Evolutionary conservation across 2,888 invertebrate species (phyloP).

Genomic region (Heliconius cydno): DNA sequence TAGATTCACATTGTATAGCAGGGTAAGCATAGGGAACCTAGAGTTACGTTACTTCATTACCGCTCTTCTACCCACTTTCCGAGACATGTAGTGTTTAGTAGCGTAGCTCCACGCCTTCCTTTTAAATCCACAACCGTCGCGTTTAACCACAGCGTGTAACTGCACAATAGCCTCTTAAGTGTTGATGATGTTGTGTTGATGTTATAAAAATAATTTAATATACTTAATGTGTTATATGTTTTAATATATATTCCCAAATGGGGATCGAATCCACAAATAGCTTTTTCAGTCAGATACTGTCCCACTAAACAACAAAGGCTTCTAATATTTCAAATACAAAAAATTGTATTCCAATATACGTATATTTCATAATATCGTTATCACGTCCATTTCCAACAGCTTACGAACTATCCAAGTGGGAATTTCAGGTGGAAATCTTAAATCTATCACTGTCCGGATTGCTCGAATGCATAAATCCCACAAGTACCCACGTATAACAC

Average conservation of each 20-base stretch:
- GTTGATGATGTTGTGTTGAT: too few relatives aligned
- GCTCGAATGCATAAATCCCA: constrained; percentile 73
- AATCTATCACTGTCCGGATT: constrained; percentile 77
- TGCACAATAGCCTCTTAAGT: too few relatives aligned
- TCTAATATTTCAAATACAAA: not conserved
- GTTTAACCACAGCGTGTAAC: too few relatives aligned
- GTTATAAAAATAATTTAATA: too few relatives aligned
- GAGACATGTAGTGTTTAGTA: too few relatives aligned
- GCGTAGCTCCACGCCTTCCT: too few relatives aligned
- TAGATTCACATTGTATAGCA: too few relatives aligned
- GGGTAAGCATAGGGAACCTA: too few relatives aligned
- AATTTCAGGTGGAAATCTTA: constrained; percentile 51
- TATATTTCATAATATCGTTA: constrained; percentile 17
- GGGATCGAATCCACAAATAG: not conserved
- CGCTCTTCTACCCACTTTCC: not conserved
- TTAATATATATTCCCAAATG: not conserved
- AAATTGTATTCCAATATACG: not conserved
- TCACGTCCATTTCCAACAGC: constrained; percentile 6
- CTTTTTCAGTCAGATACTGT: not conserved
- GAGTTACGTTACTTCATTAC: not conserved
- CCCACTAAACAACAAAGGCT: not conserved
- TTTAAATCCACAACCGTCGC: too few relatives aligned
- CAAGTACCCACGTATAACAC: constrained; percentile 66
- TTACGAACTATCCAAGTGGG: constrained; percentile 37
- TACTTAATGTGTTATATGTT: too few relatives aligned